Evolutionary conservation across 2,113 vertebrate genomes (phyloP), one percentile per base, ranked within the genome.

Genomic region (Macrotis lagotis): DNA sequence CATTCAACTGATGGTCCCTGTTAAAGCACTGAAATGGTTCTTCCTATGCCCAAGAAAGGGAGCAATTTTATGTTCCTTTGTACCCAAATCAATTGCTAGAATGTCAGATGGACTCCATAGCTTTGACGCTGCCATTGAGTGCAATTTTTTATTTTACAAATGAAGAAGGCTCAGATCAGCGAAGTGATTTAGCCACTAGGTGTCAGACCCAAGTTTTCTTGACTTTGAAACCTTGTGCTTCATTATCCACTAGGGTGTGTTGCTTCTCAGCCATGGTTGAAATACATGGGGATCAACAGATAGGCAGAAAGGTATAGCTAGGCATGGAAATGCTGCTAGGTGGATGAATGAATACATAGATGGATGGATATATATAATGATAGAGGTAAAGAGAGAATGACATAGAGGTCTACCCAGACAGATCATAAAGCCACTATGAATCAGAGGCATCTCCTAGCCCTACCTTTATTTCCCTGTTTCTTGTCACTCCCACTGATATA

Each of bases 401-500:
- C 26, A 10, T 12, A 59, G 55, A 31, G 26, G 28, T 31, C 28
- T 31, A 59, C 9, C 10, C 55, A 31, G 55, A 59, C 3, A 59
- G 3, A 10, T 11, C 53, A 31, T 31, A 9, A 2, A 55, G 26
- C 9, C 53, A 55, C 26, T 26, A 55, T 55, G 53, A 28, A 14
- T 59, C 55, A 12, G 55, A 59, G 55, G 55, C 55, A 12, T 12
- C 26, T 59, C 26, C 83, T 47, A 2, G 0, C 31, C 97, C 37
- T 98, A 99, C 99, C 99, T 96, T 98, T 96, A 50, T 97, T 98
- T 96, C 99, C 99, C 91, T 98, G 98, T 94, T 99, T 96, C 94
- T 99, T 99, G 0, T 99, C 99, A 0, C 98, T 98, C 25, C 99
- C 98, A 0, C 99, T 98, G 88, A 96, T 95, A 88, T 99, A 99